Conservation (phyloP, 2,888 invertebrate genomes). For the Patella depressa region DNA sequence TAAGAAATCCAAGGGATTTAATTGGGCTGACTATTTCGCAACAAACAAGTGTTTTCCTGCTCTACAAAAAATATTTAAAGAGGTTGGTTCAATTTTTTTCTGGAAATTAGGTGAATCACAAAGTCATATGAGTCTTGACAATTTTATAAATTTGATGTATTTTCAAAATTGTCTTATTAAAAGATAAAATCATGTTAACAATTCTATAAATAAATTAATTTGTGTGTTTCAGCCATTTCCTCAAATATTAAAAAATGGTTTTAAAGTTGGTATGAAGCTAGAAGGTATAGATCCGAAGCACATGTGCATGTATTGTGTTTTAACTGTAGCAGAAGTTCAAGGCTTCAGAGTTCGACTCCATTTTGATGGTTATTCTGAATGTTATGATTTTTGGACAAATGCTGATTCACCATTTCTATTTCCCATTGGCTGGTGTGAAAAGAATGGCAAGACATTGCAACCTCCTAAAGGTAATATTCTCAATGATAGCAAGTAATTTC, state of each 20-base stretch:
- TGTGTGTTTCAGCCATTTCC: conserved; percentile 77
- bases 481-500: too few species aligned
- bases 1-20: conserved; percentile 78
- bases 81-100: conserved; percentile 50
- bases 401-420: conserved; percentile 93
- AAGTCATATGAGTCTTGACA: too few species aligned
- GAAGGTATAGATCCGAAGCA: conserved; percentile 95
- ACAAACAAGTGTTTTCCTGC: conserved; percentile 82
- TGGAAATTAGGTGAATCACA: neutral
- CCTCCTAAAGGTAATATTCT: conserved; percentile 79
- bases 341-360: conserved; percentile 89
- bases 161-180: too few species aligned
- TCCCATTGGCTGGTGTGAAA: conserved; percentile 93
- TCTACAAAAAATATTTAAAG: conserved; percentile 78
- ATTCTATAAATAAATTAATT: neutral
- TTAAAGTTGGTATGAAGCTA: conserved; percentile 84
- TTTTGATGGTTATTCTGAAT: conserved; percentile 91
- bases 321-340: conserved; percentile 82
- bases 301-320: conserved; percentile 89
- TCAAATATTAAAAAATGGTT: conserved; percentile 77
- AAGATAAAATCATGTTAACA: too few species aligned
- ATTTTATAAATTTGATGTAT: too few species aligned
- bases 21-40: conserved; percentile 84
- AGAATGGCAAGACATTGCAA: conserved; percentile 83
- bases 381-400: conserved; percentile 94